These are phyloP conservation scores for Nomada goodeniana DNA, from an alignment of 2,888 invertebrate species.

Conservation along the genomic window DNA sequence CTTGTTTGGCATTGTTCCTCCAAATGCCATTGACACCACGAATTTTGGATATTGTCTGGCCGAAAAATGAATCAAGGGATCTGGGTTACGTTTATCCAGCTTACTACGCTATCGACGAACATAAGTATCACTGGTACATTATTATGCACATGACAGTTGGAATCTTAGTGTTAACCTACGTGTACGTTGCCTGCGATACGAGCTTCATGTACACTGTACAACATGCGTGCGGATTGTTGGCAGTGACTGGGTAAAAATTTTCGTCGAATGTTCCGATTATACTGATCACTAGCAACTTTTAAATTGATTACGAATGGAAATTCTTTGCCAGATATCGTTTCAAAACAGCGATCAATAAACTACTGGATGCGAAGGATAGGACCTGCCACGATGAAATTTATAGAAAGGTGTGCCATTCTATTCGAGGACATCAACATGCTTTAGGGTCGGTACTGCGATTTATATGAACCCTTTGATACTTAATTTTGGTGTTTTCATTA, in stretches of 20 bases:
- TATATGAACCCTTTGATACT: no score
- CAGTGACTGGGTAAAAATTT: constrained; percentile 18
- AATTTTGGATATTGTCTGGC: constrained; percentile 11
- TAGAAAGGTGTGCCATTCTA: not conserved
- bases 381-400: not conserved
- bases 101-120: not conserved
- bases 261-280: no score
- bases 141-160: not conserved
- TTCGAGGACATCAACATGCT: not conserved
- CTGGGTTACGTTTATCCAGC: not conserved
- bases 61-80: constrained; percentile 13
- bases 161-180: not conserved
- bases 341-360: not conserved
- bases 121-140: not conserved
- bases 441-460: not conserved
- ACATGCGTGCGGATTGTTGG: constrained; percentile 23
- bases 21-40: not conserved
- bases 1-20: not conserved
- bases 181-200: constrained; percentile 18
- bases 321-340: constrained; percentile 12
- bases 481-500: no score
- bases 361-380: no score
- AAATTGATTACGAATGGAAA: not conserved
- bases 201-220: constrained; percentile 21
- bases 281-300: not conserved